Evolutionary conservation across 2,113 vertebrate genomes (phyloP).

Genomic region (Corythornis madagascariensis): DNA sequence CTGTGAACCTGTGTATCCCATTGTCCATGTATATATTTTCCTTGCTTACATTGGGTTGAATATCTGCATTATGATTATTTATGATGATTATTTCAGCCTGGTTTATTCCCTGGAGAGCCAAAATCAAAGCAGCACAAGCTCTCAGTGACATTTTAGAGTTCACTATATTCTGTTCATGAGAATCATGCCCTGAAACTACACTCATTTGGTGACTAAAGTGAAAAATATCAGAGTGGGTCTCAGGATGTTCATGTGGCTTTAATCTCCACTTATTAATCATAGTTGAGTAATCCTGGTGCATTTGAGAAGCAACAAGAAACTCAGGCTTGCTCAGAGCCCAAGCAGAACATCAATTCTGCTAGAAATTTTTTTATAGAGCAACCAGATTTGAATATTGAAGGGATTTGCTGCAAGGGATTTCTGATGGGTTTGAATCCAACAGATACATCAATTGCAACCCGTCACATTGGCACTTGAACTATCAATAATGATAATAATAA

Average conservation of each 20-base stretch:
- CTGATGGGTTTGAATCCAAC: not conserved
- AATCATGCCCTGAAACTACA: not conserved
- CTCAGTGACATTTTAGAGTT: not conserved
- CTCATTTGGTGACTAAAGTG: not conserved
- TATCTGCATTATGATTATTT: not conserved
- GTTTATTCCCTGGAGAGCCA: not conserved
- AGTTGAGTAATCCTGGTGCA: not conserved
- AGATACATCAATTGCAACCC: not conserved
- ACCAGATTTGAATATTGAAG: not conserved
- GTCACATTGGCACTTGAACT: not conserved
- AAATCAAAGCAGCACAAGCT: not conserved
- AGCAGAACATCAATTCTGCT: not conserved
- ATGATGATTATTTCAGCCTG: not conserved
- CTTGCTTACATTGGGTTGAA: not conserved
- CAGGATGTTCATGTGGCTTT: not conserved
- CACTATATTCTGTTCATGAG: not conserved
- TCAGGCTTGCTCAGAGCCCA: not conserved
- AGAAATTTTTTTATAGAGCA: not conserved
- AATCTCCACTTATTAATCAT: not conserved
- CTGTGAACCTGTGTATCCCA: not conserved
- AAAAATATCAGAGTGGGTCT: constrained; percentile 6
- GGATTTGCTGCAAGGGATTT: not conserved
- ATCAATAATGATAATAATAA: too few species aligned
- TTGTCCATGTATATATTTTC: not conserved
- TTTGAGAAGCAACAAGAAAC: not conserved